Conservation (phyloP, 2,888 invertebrate genomes). For the Microdon myrmicae region DNA sequence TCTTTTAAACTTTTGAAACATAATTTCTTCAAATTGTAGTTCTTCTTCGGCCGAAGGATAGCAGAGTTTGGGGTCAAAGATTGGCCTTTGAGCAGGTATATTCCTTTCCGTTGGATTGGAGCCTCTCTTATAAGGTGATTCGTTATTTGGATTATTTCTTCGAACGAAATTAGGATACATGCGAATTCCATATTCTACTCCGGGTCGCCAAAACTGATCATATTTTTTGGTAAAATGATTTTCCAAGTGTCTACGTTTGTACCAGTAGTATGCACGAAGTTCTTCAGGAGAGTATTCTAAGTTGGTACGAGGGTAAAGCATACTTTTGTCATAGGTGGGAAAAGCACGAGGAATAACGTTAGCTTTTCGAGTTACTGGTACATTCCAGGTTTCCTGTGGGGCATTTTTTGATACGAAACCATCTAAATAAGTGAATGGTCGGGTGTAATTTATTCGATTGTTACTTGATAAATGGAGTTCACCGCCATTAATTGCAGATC, state of each 20-base stretch:
- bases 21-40: slow-evolving; percentile 61
- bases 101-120: slow-evolving; percentile 32
- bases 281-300: slow-evolving; percentile 63
- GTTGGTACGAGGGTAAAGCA: slow-evolving; percentile 62
- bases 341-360: slow-evolving; percentile 53
- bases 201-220: slow-evolving; percentile 57
- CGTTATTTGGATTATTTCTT: slow-evolving; percentile 41
- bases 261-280: slow-evolving; percentile 58
- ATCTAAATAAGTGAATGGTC: slow-evolving; percentile 55
- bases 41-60: slow-evolving; percentile 59
- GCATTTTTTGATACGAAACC: slow-evolving; percentile 58
- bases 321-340: slow-evolving; percentile 62
- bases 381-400: slow-evolving; percentile 58
- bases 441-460: slow-evolving; percentile 7
- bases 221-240: slow-evolving; percentile 57
- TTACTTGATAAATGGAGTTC: slow-evolving; percentile 22
- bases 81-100: slow-evolving; percentile 9
- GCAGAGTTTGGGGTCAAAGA: slow-evolving; percentile 54
- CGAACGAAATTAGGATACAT: slow-evolving; percentile 62
- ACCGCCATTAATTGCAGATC: slow-evolving; percentile 61
- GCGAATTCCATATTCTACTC: slow-evolving; percentile 53
- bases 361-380: slow-evolving; percentile 61
- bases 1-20: slow-evolving; percentile 53
- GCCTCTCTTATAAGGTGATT: not conserved
- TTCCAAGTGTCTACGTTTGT: slow-evolving; percentile 53